Conservation (phyloP, 2,797 vertebrate species). For the Paratrypauchen microcephalus region DNA sequence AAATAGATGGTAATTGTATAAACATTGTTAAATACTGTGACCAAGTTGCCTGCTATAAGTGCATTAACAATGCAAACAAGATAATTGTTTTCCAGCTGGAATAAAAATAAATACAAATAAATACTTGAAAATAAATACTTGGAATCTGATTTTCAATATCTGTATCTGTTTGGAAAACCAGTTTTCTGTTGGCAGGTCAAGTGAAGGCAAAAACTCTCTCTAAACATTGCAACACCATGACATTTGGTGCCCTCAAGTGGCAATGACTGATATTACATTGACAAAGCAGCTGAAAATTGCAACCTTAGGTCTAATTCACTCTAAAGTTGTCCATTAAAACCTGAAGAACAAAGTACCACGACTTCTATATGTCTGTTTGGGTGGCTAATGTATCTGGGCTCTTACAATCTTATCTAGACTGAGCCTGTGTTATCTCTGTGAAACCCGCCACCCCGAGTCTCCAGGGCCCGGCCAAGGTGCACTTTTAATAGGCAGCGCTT, state of each 20-base stretch:
- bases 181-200: not conserved
- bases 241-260: conserved; percentile 66
- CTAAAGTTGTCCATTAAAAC: not conserved
- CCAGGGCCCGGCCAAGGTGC: conserved; percentile 40
- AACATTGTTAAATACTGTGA: not conserved
- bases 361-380: conserved; percentile 43
- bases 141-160: not conserved
- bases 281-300: not conserved
- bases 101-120: not conserved
- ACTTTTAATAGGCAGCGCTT: conserved; percentile 60
- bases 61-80: not conserved
- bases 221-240: conserved; percentile 22
- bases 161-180: not conserved
- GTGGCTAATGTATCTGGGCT: conserved; percentile 55
- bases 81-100: not conserved
- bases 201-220: not conserved
- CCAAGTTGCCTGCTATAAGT: not conserved
- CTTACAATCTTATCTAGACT: conserved; percentile 55
- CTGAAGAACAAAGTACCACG: conserved; percentile 10
- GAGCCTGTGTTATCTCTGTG: conserved; percentile 56
- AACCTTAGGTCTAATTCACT: not conserved
- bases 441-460: conserved; percentile 48
- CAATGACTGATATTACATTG: conserved; percentile 26
- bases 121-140: not conserved
- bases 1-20: not conserved